phyloP scores from a whole-genome alignment of 2,113 vertebrate species.

The Mystacornis crossleyi region DNA sequence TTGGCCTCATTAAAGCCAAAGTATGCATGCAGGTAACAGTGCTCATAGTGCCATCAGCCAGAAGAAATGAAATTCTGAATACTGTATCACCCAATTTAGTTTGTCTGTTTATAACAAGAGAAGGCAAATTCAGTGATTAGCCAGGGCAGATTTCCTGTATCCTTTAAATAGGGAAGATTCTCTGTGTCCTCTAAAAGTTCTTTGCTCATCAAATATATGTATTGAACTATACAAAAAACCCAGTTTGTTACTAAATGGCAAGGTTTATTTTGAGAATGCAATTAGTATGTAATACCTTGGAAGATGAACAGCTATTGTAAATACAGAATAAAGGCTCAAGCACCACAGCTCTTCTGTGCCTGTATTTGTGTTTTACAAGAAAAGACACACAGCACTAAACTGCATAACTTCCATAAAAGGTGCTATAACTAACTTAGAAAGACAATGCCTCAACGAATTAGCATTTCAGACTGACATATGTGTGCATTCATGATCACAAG shows the following conservation, averaged over 20 bases:
- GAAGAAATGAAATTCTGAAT: not conserved
- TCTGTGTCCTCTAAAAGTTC: not conserved
- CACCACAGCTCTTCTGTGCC: not conserved
- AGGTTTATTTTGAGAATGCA: slow-evolving; percentile 46
- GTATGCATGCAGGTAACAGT: not conserved
- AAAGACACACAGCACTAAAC: not conserved
- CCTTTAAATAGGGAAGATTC: not conserved
- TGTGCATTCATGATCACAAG: not conserved
- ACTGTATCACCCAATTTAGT: not conserved
- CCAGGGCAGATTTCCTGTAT: not conserved
- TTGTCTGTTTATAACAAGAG: not conserved
- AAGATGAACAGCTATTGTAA: slow-evolving; percentile 16
- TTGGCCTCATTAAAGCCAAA: not conserved
- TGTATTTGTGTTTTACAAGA: not conserved
- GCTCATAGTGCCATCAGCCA: not conserved
- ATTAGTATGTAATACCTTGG: not conserved
- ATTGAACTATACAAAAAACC: not conserved
- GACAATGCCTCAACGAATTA: not conserved
- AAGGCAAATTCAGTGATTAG: not conserved
- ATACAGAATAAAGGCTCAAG: slow-evolving; percentile 22
- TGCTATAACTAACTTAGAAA: not conserved
- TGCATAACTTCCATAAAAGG: not conserved
- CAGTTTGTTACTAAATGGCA: slow-evolving; percentile 5
- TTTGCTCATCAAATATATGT: not conserved
- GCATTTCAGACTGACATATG: not conserved